These are phyloP conservation scores for Microchrysa polita DNA, from an alignment of 2,888 invertebrate species.

Conservation along the genomic window DNA sequence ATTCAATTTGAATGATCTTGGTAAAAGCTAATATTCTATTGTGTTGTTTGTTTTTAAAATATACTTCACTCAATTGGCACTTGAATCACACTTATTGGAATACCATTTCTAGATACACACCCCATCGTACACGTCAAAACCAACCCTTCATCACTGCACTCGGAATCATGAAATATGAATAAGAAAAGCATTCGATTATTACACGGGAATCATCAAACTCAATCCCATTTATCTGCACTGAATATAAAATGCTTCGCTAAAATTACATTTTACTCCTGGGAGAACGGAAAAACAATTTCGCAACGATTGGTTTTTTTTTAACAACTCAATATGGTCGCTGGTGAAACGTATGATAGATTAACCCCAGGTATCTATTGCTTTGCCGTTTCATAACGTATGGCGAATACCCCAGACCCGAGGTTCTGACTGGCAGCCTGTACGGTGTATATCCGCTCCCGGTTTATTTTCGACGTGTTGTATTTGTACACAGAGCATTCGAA, in stretches of 20 bases:
- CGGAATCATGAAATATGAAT: constrained; percentile 14
- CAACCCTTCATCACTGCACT: too few relatives aligned
- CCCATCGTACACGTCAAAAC: too few relatives aligned
- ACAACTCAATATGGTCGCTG: constrained; percentile 27
- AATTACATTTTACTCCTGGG: constrained; percentile 51
- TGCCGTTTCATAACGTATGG: background rate
- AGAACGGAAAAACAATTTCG: constrained; percentile 50
- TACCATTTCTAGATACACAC: too few relatives aligned
- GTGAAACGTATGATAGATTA: constrained; percentile 28
- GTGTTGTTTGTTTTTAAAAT: too few relatives aligned
- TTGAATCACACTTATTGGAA: too few relatives aligned
- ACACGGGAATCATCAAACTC: constrained; percentile 26
- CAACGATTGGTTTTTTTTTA: constrained; percentile 46
- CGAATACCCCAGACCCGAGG: too few relatives aligned
- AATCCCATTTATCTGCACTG: constrained; percentile 36
- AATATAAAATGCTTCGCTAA: constrained; percentile 46
- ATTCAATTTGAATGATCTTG: too few relatives aligned
- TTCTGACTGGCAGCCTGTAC: too few relatives aligned
- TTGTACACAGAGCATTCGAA: constrained; percentile 14
- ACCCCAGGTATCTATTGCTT: constrained; percentile 37
- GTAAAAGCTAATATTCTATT: too few relatives aligned
- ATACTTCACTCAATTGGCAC: too few relatives aligned
- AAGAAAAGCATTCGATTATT: constrained; percentile 15
- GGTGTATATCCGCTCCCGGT: too few relatives aligned
- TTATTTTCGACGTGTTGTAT: constrained; percentile 1